Evolutionary conservation across 1,140 invertebrate genomes (phyloP).

Genomic region (Lordiphosa collinella): DNA sequence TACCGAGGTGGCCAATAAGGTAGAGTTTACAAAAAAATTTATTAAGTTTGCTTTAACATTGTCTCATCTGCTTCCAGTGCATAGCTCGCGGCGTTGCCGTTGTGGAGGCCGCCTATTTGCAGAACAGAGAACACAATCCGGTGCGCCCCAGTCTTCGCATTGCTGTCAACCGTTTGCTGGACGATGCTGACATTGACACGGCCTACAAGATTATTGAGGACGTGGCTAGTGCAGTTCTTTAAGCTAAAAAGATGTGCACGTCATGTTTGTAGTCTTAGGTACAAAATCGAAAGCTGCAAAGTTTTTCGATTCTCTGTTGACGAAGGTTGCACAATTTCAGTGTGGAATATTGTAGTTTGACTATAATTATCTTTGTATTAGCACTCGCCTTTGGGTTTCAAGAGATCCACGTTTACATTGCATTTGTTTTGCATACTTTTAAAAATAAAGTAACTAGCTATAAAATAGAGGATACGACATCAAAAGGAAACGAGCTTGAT

Average conservation of each 20-base stretch:
- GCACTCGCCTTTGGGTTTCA: conserved; percentile 15
- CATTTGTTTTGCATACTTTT: conserved; percentile 2
- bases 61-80: conserved; percentile 79
- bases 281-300: background rate
- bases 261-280: background rate
- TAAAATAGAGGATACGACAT: too few relatives aligned
- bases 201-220: conserved; percentile 60
- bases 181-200: conserved; percentile 80
- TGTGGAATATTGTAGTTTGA: conserved; percentile 20
- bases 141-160: conserved; percentile 85
- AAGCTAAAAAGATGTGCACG: background rate
- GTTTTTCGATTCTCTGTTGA: conserved; percentile 4
- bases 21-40: conserved; percentile 6
- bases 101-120: conserved; percentile 84
- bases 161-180: conserved; percentile 83
- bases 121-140: conserved; percentile 82
- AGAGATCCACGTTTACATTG: conserved; percentile 5
- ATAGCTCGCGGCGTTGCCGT: conserved; percentile 83
- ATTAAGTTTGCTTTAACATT: background rate
- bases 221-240: conserved; percentile 45
- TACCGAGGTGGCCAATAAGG: conserved; percentile 81
- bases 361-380: conserved; percentile 15
- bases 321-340: conserved; percentile 16
- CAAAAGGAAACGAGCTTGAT: too few relatives aligned
- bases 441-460: background rate